phyloP scores from a whole-genome alignment of 2,113 vertebrate genomes.

The Murina feae region DNA sequence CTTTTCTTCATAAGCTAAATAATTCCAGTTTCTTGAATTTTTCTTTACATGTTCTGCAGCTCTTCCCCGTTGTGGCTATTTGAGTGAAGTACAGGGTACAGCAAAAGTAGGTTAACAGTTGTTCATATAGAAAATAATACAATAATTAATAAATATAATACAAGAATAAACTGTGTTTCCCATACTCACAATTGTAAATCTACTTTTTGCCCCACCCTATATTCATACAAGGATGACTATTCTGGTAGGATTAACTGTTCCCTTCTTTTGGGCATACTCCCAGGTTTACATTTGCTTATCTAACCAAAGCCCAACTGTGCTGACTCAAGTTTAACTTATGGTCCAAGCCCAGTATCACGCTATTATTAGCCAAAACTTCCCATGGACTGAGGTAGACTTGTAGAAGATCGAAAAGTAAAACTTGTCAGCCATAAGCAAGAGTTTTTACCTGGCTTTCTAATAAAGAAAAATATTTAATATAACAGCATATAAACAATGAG shows the following conservation, averaged over 20 bases:
- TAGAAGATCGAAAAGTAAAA: conserved; percentile 30
- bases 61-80: conserved; percentile 7
- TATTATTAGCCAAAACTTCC: conserved; percentile 23
- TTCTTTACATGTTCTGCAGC: background rate
- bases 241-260: conserved; percentile 35
- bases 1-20: conserved; percentile 1
- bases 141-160: background rate
- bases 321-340: conserved; percentile 42
- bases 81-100: conserved; percentile 8
- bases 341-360: background rate
- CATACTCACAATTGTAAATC: background rate
- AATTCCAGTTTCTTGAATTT: background rate
- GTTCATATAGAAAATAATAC: background rate
- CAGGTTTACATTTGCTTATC: conserved; percentile 37
- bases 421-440: background rate
- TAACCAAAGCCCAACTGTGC: conserved; percentile 23
- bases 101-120: background rate
- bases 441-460: background rate
- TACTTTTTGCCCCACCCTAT: background rate
- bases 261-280: conserved; percentile 36
- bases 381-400: background rate
- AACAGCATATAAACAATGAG: background rate
- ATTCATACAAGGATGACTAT: background rate
- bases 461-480: background rate
- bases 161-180: background rate